Conservation (phyloP, 2,888 invertebrate genomes). For the Agriopis leucophaearia region DNA sequence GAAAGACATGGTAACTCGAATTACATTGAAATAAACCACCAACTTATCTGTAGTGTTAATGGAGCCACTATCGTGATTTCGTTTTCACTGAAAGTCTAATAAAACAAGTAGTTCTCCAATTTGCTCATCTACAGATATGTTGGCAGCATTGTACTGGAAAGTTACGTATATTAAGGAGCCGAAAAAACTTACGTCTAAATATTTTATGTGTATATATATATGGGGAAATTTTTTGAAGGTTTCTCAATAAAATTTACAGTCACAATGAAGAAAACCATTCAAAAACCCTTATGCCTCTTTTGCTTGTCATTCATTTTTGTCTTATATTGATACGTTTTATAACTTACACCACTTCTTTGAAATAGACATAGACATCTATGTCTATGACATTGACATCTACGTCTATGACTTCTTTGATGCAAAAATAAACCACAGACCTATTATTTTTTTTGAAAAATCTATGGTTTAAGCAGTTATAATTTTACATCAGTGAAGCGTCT, state of each 20-base stretch:
- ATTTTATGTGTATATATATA: constrained; percentile 49
- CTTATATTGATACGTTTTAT: constrained; percentile 5
- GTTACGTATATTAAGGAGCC: constrained; percentile 67
- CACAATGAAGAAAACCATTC: constrained; percentile 74
- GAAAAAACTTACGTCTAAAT: constrained; percentile 63
- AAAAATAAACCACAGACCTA: too few species aligned
- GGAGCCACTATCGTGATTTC: background rate
- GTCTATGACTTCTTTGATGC: constrained; percentile 40
- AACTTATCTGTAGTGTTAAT: background rate
- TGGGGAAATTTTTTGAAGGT: constrained; percentile 77
- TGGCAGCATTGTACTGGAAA: constrained; percentile 49
- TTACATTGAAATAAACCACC: constrained; percentile 48
- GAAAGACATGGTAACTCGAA: constrained; percentile 82
- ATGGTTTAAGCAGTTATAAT: background rate
- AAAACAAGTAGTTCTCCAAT: background rate
- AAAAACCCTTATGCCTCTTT: constrained; percentile 81
- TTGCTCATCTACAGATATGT: background rate
- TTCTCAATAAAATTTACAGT: constrained; percentile 77
- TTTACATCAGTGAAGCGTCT: constrained; percentile 25
- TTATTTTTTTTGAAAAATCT: too few species aligned
- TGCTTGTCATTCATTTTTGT: constrained; percentile 74
- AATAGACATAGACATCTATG: too few species aligned
- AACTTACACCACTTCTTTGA: constrained; percentile 53
- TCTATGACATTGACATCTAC: too few species aligned
- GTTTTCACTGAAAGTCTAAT: too few species aligned